Base-by-base conservation (phyloP, 2,888 invertebrate genomes). In the Drosophila diplacantha region DNA sequence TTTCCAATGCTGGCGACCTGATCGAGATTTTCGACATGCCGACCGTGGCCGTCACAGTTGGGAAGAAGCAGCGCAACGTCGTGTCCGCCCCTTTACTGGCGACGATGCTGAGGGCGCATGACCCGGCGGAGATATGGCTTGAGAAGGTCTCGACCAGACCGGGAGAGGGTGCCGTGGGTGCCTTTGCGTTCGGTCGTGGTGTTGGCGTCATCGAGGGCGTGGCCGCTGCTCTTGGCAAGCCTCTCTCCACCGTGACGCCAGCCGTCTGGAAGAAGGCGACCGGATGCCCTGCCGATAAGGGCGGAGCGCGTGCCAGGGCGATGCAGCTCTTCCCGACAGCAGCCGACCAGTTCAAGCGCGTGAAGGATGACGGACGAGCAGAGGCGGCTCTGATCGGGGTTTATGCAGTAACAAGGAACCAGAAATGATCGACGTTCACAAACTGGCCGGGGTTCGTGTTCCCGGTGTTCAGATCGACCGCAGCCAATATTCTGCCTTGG, bases 131-230 rank as follows among this genome's bases (percentile, higher is more conserved):
- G 41, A 41, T 41, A 41, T 41, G 41, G 41, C 41, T 41, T 41
- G 41, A 43, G 43, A 43, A 43, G 43, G 41, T 41, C 43, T 43
- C 43, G 43, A 43, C 43, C 43, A 43, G 43, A 43, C 43, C 43
- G 43, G 43, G 43, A 43, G 43, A 43, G 43, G 43, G 43, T 43
- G 43, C 43, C 43, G 43, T 43, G 43, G 43, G 43, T 43, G 43
- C 43, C 43, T 43, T 43, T 43, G 43, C 43, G 43, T 43, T 43
- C 26, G 43, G 43, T 43, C 43, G 43, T 43, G 43, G 43, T 26
- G 43, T 43, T 43, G 43, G 43, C 43, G 43, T 26, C 43, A 43
- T 43, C 26, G 43, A 43, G 43, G 43, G 43, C 26, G 43, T 43
- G 43, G 43, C 43, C 43, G 43, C 43, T 43, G 43, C 43, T 26